Percentiles rank a stretch among this genome's conserved stretches.
phyloP scores from a whole-genome alignment of 2,113 vertebrate species.

The Trogon melanurus region DNA sequence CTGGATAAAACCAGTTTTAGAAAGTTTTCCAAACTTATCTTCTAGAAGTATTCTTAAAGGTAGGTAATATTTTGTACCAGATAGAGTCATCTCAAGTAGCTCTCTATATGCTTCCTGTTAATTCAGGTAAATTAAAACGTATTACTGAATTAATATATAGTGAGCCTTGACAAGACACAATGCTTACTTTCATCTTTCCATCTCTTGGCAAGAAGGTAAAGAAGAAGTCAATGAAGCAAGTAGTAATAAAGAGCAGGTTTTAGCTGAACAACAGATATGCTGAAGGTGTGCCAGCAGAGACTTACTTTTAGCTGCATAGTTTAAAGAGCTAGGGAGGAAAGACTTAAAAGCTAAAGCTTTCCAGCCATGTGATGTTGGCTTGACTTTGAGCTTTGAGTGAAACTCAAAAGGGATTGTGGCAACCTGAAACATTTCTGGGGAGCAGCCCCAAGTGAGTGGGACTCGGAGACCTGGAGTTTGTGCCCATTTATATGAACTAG shows the following conservation, averaged over 20 bases:
- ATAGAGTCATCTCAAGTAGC: not conserved
- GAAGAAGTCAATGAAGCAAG: not conserved
- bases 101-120: not conserved
- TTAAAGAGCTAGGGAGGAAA: not conserved
- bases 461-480: not conserved
- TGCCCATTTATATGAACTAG: not conserved
- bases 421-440: not conserved
- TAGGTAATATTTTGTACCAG: not conserved
- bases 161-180: not conserved
- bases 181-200: not conserved
- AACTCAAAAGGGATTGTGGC: not conserved
- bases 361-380: rapidly evolving
- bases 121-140: not conserved
- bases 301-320: not conserved
- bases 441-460: not conserved
- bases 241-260: not conserved
- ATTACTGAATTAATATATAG: not conserved
- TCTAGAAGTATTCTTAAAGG: not conserved
- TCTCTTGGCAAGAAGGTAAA: not conserved
- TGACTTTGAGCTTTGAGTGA: not conserved
- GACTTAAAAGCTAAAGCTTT: not conserved
- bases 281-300: not conserved
- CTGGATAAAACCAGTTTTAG: not conserved
- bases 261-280: not conserved
- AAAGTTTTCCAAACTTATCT: not conserved